A percentile compares a stretch with the other conserved stretches of the same genome.
These are phyloP conservation scores for Aspidiotus rigidus DNA, from an alignment of 2,888 invertebrate species.

Conservation along the genomic window DNA sequence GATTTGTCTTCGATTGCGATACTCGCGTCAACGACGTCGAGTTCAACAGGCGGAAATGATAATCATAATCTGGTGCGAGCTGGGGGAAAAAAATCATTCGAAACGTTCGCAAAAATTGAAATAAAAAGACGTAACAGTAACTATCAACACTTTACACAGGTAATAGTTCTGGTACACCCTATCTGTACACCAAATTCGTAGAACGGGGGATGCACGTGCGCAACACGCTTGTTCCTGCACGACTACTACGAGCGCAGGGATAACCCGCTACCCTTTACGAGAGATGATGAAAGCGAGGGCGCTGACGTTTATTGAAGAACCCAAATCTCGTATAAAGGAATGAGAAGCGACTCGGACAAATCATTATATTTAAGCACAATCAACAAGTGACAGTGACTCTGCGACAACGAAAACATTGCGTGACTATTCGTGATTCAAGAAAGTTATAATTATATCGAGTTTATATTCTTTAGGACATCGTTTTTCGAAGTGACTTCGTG, in stretches of 20 bases:
- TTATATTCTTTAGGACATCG: too few relatives aligned
- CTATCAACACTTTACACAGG: too few relatives aligned
- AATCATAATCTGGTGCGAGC: too few relatives aligned
- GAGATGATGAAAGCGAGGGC: background rate
- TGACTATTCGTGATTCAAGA: background rate
- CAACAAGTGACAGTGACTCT: conserved; percentile 1
- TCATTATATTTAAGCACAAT: background rate
- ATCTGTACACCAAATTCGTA: background rate
- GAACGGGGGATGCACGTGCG: conserved; percentile 1
- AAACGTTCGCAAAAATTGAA: too few relatives aligned
- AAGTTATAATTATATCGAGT: background rate
- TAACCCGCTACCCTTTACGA: background rate
- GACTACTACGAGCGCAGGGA: background rate
- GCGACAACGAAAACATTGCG: background rate
- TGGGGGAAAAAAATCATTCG: too few relatives aligned
- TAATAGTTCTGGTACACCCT: too few relatives aligned
- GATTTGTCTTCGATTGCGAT: too few relatives aligned
- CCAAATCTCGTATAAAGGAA: background rate
- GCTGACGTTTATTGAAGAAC: background rate
- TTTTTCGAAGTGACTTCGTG: too few relatives aligned
- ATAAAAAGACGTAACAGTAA: too few relatives aligned
- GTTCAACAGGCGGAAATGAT: too few relatives aligned
- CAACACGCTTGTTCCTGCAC: background rate
- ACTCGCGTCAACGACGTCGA: too few relatives aligned
- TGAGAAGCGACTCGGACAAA: background rate